Evolutionary conservation across 1,140 invertebrate species (phyloP), one percentile per base, ranked within the genome.

Genomic region (Bilobella aurantiaca): DNA sequence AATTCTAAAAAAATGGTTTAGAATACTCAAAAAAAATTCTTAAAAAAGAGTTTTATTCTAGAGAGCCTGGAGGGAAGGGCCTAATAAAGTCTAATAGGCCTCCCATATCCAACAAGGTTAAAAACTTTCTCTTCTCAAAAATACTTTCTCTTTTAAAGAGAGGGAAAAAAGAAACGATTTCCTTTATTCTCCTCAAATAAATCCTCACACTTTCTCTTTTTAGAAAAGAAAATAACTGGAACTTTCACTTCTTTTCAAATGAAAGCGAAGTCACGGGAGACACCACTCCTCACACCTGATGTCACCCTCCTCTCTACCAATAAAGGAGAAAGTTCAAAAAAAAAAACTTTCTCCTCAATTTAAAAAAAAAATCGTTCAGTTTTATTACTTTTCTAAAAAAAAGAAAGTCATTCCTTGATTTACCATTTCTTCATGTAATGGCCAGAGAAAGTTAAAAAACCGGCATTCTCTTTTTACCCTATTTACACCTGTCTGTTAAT

Each of bases 21-120:
- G n/a, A n/a, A n/a, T n/a, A n/a, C n/a, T n/a, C n/a, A n/a, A n/a
- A n/a, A n/a, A n/a, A n/a, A n/a, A n/a, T n/a, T n/a, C n/a, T n/a
- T n/a, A n/a, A n/a, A n/a, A n/a, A n/a, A n/a, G n/a, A n/a, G n/a
- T n/a, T n/a, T n/a, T n/a, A n/a, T n/a, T n/a, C n/a, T n/a, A n/a
- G n/a, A 42, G 34, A 42, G 49, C 49, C 49, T 53, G 49, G 23
- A 53, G 49, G 49, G 25, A 53, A 53, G 12, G 12, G 25, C 49
- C 49, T 53, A 53, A 53, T 53, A 53, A 53, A 53, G 8, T 53
- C 12, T 53, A 53, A 53, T 53, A 53, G 49, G 3, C 49, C 21
- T 53, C 37, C 37, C n/a, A 12, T 42, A n/a, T n/a, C 49, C 12
- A 53, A 53, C 12, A 53, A 53, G 12, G 49, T 53, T 53, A 53